Base-by-base conservation (phyloP, 2,113 vertebrate species). In the Phrynosoma blainvillii region DNA sequence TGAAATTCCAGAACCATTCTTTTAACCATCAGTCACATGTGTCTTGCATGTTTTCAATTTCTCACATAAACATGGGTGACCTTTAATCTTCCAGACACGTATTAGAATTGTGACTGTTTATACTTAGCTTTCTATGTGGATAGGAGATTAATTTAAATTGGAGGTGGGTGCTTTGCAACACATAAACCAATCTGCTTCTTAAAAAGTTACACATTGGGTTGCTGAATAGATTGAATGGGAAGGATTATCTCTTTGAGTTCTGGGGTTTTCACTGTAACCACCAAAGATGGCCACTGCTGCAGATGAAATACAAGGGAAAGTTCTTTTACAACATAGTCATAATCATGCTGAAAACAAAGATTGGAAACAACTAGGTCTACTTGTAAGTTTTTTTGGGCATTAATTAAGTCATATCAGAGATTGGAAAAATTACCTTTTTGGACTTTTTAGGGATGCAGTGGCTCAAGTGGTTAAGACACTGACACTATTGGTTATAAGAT, bases 1-100 rank as follows among this genome's bases (percentile, higher is more conserved):
- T 66, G 42, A 47, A 71, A 71, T 83, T 83, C 66, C 82, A 71
- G 82, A 71, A 18, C 65, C 82, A 83, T n/a, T 20, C 68, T 52
- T 65, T 40, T 52, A 83, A 52, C 66, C 66, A 47, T 83, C 40
- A 20, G 30, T 66, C 82, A 79, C 78, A 70, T 71, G 70, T 71
- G 16, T 42, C 23, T 82, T 47, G 62, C 25, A 10, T 83, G 66
- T 52, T 83, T 70, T 70, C 82, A 83, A 7, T 71, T 83, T 71
- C 27, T 83, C 36, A 71, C 27, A 70, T 70, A 83, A 83, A 52
- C 40, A 71, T 25, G 40, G 47, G 11, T 30, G 11, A 47, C 30
- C 40, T 79, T 25, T 59, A 75, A 54, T 79, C 42, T 54, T 79
- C 18, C 42, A 79, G 77, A 36, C 27, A 70, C 25, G 7, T 16